Conservation (phyloP, 2,113 vertebrate species). For the Euleptes europaea region DNA sequence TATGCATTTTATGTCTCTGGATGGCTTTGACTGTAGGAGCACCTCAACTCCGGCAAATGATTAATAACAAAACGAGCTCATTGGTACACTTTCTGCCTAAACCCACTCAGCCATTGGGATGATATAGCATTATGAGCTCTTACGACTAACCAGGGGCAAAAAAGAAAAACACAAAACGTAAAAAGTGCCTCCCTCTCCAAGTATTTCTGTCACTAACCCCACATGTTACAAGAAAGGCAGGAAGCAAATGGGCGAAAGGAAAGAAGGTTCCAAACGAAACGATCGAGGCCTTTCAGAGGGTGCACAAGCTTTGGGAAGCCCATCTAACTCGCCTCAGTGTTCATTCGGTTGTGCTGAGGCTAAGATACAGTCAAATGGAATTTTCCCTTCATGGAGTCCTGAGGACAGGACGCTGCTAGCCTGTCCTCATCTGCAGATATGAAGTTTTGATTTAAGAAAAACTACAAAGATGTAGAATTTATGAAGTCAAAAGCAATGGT, state of each 20-base stretch:
- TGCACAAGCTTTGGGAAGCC: conserved; percentile 28
- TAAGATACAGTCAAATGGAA: neutral
- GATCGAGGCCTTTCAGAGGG: conserved; percentile 24
- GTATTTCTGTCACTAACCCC: conserved; percentile 29
- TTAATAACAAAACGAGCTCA: conserved; percentile 52
- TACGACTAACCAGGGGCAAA: conserved; percentile 68
- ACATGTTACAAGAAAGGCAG: conserved; percentile 28
- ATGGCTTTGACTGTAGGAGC: conserved; percentile 22
- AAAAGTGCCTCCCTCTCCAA: conserved; percentile 39
- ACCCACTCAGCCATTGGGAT: conserved; percentile 50
- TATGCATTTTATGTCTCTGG: conserved; percentile 39
- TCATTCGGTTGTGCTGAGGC: neutral
- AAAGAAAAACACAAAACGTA: conserved; percentile 20
- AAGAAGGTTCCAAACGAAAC: conserved; percentile 35
- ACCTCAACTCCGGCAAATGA: conserved; percentile 43
- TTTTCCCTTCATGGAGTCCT: neutral
- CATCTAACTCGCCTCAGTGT: conserved; percentile 29
- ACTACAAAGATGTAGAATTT: too few relatives aligned
- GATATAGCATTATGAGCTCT: conserved; percentile 67
- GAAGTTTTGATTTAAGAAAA: too few relatives aligned
- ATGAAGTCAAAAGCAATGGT: too few relatives aligned
- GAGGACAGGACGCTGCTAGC: neutral
- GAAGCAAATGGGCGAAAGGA: conserved; percentile 40
- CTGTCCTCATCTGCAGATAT: too few relatives aligned
- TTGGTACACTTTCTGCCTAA: conserved; percentile 55